Evolutionary conservation across 1,140 invertebrate genomes (phyloP).

Genomic region (Lepidotrigona ventralis): DNA sequence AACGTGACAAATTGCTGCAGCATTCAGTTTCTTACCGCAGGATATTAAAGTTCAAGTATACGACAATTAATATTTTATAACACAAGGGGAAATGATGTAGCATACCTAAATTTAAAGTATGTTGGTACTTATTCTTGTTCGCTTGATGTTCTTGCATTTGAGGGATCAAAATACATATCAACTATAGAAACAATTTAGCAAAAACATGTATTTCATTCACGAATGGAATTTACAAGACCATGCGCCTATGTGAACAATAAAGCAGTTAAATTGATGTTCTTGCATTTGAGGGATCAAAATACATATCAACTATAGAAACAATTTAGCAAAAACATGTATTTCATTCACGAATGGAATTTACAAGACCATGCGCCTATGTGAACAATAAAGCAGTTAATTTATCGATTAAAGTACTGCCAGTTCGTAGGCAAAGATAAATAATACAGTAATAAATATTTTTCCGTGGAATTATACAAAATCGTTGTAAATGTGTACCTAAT

Average conservation of each 20-base stretch:
- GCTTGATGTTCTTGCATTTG: slow-evolving; percentile 1
- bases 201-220: neutral
- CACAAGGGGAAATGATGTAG: neutral
- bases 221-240: neutral
- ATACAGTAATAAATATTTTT: neutral
- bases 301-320: slow-evolving; percentile 39
- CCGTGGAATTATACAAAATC: neutral
- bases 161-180: slow-evolving; percentile 56
- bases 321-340: neutral
- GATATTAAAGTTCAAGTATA: slow-evolving; percentile 12
- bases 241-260: neutral
- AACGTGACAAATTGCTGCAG: neutral
- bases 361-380: neutral
- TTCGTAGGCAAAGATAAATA: neutral
- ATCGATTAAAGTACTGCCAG: slow-evolving; percentile 21
- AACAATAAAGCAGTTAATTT: neutral
- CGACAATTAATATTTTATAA: neutral
- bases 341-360: neutral
- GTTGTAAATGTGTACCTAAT: neutral
- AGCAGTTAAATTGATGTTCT: too few relatives aligned
- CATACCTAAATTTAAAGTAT: neutral
- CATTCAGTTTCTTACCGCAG: neutral
- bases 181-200: neutral
- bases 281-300: slow-evolving; percentile 41
- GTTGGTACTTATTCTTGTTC: neutral